Conservation (phyloP, 1,140 invertebrate species). For the Idris sp. region DNA sequence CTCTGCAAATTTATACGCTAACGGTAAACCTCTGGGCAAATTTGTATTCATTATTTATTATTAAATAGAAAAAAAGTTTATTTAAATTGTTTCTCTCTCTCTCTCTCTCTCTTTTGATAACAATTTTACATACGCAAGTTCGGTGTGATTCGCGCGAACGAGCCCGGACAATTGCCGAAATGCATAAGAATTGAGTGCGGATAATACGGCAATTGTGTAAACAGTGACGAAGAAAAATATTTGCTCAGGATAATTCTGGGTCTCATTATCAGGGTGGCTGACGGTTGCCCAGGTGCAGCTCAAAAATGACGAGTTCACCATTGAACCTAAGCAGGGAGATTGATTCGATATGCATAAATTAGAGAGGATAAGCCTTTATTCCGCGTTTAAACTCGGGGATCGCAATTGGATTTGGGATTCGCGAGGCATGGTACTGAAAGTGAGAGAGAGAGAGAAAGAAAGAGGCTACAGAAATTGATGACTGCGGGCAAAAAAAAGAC, state of each 20-base stretch:
- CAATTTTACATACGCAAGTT: too few relatives aligned
- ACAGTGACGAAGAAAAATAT: conserved; percentile 65
- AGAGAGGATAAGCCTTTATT: conserved; percentile 76
- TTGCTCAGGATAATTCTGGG: conserved; percentile 69
- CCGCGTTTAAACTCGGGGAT: conserved; percentile 66
- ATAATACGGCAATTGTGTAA: conserved; percentile 60
- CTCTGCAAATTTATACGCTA: too few relatives aligned
- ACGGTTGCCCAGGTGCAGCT: conserved; percentile 62
- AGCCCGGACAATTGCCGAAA: conserved; percentile 32
- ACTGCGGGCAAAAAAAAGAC: conserved; percentile 74
- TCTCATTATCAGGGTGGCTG: conserved; percentile 64
- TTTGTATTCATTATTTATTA: too few relatives aligned
- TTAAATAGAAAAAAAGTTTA: too few relatives aligned
- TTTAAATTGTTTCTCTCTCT: too few relatives aligned
- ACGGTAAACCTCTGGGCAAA: too few relatives aligned
- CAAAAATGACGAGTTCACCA: conserved; percentile 23
- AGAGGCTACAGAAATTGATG: conserved; percentile 75
- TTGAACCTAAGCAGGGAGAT: conserved; percentile 67
- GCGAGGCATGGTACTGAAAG: too few relatives aligned
- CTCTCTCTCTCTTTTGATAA: too few relatives aligned
- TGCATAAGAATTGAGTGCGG: conserved; percentile 44
- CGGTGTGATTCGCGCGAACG: conserved; percentile 43
- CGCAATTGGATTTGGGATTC: conserved; percentile 71
- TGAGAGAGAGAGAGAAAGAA: too few relatives aligned
- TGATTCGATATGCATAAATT: conserved; percentile 78